A percentile compares a stretch with the other conserved stretches of the same genome.
Conservation (phyloP, 1,140 invertebrate species). For the Musca domestica region DNA sequence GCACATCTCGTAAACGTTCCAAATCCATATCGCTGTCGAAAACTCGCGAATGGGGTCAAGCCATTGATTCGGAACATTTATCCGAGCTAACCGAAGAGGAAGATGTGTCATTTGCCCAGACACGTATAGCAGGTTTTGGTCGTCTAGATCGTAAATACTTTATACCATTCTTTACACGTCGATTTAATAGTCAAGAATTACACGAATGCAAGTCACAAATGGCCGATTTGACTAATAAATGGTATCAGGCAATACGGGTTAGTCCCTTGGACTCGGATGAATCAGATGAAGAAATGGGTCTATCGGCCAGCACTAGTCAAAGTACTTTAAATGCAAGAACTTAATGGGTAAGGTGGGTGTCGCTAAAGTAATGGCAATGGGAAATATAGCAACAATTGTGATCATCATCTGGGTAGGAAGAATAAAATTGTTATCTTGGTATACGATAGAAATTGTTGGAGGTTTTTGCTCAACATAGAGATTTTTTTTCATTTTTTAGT, state of each 20-base stretch:
- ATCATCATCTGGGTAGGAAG: too few species aligned
- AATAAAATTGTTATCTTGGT: too few species aligned
- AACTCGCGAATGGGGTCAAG: slow-evolving; percentile 95
- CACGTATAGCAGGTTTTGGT: slow-evolving; percentile 79
- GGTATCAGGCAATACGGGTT: slow-evolving; percentile 91
- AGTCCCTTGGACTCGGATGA: slow-evolving; percentile 69
- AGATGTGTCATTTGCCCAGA: slow-evolving; percentile 62
- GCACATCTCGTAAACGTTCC: slow-evolving; percentile 65
- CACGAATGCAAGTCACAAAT: slow-evolving; percentile 95
- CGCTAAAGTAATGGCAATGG: too few species aligned
- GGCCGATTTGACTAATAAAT: slow-evolving; percentile 92
- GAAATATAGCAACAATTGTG: too few species aligned
- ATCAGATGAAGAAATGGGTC: slow-evolving; percentile 52
- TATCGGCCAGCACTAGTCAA: slow-evolving; percentile 45
- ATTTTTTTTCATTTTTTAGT: too few species aligned
- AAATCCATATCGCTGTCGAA: slow-evolving; percentile 92
- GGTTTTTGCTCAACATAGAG: too few species aligned
- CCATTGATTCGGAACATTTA: slow-evolving; percentile 93
- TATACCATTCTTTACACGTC: slow-evolving; percentile 90
- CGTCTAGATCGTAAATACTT: slow-evolving; percentile 90
- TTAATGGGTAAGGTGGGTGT: slow-evolving; percentile 27
- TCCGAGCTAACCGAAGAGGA: slow-evolving; percentile 96
- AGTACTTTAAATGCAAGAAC: slow-evolving; percentile 39
- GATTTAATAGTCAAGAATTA: slow-evolving; percentile 91
- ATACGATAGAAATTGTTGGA: too few species aligned